These are phyloP conservation scores for Hypotaenidia okinawae DNA, from an alignment of 2,797 vertebrate genomes.

Conservation along the genomic window DNA sequence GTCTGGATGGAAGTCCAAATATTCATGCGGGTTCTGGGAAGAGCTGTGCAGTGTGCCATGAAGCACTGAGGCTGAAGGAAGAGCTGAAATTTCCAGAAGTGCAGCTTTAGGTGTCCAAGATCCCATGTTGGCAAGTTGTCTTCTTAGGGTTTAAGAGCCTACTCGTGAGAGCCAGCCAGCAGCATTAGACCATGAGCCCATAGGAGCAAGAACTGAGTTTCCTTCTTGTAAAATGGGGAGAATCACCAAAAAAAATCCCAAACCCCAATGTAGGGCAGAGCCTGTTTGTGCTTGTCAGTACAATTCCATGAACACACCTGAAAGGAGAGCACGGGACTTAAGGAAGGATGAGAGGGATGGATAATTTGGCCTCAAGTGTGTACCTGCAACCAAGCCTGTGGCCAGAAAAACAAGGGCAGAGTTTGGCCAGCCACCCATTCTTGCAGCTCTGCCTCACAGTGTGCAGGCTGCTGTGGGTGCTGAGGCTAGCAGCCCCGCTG, in stretches of 20 bases:
- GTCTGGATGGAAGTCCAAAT: background rate
- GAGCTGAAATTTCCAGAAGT: background rate
- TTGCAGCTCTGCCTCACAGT: background rate
- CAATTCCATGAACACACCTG: background rate
- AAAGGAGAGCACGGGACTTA: background rate
- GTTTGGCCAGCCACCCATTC: background rate
- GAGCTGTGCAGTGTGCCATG: background rate
- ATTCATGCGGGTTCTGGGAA: background rate
- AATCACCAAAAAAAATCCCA: background rate
- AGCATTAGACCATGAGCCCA: fast-evolving
- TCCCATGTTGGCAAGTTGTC: background rate
- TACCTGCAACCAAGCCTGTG: background rate
- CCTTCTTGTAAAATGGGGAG: background rate
- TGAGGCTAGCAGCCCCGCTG: background rate
- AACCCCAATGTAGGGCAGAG: background rate
- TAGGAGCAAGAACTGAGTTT: background rate
- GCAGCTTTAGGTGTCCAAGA: background rate
- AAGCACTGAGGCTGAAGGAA: background rate
- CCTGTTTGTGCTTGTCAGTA: background rate
- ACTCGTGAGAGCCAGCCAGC: background rate
- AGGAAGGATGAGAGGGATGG: background rate
- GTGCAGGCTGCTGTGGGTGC: background rate
- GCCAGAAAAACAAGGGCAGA: background rate
- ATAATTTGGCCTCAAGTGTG: background rate
- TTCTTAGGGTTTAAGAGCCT: background rate